A percentile compares a stretch with the other conserved stretches of the same genome.
Evolutionary conservation across 37 sponge, comb jelly and placozoan genomes (phyloP).

Genomic region (Tethya wilhelma): DNA sequence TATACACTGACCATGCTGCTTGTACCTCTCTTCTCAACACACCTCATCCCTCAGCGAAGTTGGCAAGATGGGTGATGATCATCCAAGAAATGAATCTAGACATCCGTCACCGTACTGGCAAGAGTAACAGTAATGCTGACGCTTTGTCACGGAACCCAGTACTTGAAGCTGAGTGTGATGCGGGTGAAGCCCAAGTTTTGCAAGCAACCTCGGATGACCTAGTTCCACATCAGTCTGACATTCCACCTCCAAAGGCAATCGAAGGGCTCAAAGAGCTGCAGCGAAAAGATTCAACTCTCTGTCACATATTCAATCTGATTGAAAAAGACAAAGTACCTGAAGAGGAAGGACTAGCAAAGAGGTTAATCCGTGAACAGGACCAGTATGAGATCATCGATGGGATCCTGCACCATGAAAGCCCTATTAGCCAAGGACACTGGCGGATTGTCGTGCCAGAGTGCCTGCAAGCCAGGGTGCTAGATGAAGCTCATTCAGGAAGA

Average conservation of each 20-base stretch:
- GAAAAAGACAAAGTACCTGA: not conserved
- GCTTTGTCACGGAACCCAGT: too few species aligned
- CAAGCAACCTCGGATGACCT: not conserved
- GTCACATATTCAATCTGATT: not conserved
- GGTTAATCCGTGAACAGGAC: constrained; percentile 12
- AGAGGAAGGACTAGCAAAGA: not conserved
- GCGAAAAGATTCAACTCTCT: not conserved
- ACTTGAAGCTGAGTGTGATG: constrained; percentile 13
- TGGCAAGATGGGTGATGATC: too few species aligned
- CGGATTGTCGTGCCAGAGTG: constrained; percentile 21
- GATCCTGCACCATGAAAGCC: not conserved
- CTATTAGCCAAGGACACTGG: not conserved
- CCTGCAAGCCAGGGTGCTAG: not conserved
- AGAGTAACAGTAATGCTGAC: too few species aligned
- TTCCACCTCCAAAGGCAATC: constrained; percentile 37
- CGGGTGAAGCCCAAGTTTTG: constrained; percentile 11
- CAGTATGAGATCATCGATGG: not conserved
- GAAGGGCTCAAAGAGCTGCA: constrained; percentile 22
- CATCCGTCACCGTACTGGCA: too few species aligned
- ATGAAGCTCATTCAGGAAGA: constrained; percentile 31
- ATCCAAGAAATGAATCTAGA: too few species aligned
- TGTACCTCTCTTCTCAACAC: too few species aligned
- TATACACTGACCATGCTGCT: too few species aligned
- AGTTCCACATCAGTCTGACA: constrained; percentile 9
- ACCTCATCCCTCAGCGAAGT: too few species aligned